Evolutionary conservation across 2,113 vertebrate species (phyloP), one percentile per base, ranked within the genome.

Genomic region (Eupsittula cactorum): DNA sequence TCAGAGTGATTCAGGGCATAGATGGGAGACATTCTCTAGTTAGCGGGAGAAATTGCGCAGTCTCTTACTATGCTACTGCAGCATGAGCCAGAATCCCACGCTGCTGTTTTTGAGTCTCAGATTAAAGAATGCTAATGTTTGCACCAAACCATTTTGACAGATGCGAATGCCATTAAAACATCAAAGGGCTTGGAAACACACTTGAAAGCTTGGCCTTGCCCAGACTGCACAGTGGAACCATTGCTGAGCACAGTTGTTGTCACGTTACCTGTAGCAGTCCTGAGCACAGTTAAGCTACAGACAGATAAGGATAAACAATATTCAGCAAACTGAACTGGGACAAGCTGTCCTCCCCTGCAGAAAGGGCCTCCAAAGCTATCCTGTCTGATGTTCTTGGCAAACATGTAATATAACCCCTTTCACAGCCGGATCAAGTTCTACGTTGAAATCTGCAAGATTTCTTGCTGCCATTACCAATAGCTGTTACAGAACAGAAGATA

Each of bases 101-200:
- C 92, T 92, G 82, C 78, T 82, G 57, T 16, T 90, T 87, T 49
- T 73, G 16, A 95, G 82, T 33, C 62, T 77, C 69, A 84, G 74
- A 88, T 82, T 87, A 95, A 86, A 91, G 77, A 91, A 94, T 28
- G 25, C 42, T 82, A 90, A 93, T 82, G 67, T 76, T 92, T 87
- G 70, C 86, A 91, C 37, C 88, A 87, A 93, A 95, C 65, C 69
- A 73, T 89, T 73, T 59, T 93, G 86, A 96, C 95, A 96, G 74
- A 95, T 94, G 89, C 81, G 94, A 95, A 96, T 91, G 73, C 52
- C 65, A 82, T 88, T 89, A 91, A 91, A 94, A 96, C 78, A 96
- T 95, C 91, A 94, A 92, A 94, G 70, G 59, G 46, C 62, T 25
- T 82, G 86, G 83, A 96, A 94, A 67, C 74, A 42, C 55, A 82